Evolutionary conservation across 2,888 invertebrate genomes (phyloP).

Genomic region (Scaptomyza flava): DNA sequence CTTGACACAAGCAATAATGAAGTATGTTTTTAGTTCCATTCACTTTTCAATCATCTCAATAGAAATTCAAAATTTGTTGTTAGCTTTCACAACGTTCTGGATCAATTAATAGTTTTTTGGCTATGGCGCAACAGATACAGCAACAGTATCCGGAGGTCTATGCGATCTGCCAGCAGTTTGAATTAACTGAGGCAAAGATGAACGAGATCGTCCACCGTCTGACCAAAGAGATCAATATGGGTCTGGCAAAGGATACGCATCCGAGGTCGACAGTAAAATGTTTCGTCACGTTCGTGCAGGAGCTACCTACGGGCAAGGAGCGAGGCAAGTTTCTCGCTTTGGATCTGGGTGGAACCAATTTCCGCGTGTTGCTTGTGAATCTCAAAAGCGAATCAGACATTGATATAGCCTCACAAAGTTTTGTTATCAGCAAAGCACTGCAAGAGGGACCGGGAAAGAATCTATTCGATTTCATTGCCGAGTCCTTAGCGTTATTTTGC

Average conservation of each 20-base stretch:
- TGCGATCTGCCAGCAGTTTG: conserved; percentile 85
- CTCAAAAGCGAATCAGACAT: conserved; percentile 89
- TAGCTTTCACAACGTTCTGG: background rate
- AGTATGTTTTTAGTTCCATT: background rate
- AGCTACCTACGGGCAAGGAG: conserved; percentile 96
- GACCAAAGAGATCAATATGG: conserved; percentile 90
- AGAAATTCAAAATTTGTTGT: conserved; percentile 20
- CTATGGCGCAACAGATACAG: conserved; percentile 86
- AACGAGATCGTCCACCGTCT: conserved; percentile 90
- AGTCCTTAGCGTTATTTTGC: conserved; percentile 94
- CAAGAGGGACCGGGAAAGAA: conserved; percentile 94
- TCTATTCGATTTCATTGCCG: conserved; percentile 96
- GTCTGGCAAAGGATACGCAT: conserved; percentile 91
- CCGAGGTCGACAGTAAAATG: conserved; percentile 93
- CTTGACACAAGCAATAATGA: no score
- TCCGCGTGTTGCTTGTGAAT: conserved; percentile 95
- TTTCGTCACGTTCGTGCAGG: conserved; percentile 96
- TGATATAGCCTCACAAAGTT: conserved; percentile 97
- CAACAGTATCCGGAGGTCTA: conserved; percentile 89
- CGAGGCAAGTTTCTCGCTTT: conserved; percentile 96
- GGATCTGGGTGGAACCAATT: conserved; percentile 98
- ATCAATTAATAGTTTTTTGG: conserved; percentile 88
- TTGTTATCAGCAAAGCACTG: conserved; percentile 93
- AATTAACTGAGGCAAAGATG: conserved; percentile 90
- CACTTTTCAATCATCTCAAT: background rate